These are phyloP conservation scores for Drosophila pruinosa DNA, from an alignment of 1,140 invertebrate genomes.

Conservation along the genomic window DNA sequence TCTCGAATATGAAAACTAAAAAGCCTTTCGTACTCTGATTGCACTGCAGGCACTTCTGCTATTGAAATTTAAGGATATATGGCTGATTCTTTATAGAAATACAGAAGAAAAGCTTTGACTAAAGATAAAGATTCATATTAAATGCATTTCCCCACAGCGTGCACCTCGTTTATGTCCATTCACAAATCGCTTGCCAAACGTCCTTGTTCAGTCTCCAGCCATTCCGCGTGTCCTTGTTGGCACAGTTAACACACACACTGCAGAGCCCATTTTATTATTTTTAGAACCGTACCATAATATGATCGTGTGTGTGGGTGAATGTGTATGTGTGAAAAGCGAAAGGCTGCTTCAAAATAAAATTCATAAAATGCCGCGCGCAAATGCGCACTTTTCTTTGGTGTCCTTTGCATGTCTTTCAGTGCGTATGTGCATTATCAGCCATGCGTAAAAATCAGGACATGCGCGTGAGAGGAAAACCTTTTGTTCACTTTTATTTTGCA, in stretches of 20 bases:
- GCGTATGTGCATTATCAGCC: conserved; percentile 64
- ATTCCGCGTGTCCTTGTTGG: conserved; percentile 40
- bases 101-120: background rate
- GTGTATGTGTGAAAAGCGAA: conserved; percentile 43
- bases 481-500: conserved; percentile 53
- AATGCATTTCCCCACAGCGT: background rate
- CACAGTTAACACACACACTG: conserved; percentile 50
- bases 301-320: background rate
- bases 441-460: conserved; percentile 75
- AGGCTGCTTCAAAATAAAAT: conserved; percentile 34
- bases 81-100: background rate
- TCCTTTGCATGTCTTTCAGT: conserved; percentile 30
- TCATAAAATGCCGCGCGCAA: conserved; percentile 53
- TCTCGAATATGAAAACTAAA: background rate
- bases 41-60: background rate
- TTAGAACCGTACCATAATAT: conserved; percentile 7
- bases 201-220: conserved; percentile 14
- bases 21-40: background rate
- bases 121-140: background rate
- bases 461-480: conserved; percentile 57
- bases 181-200: background rate
- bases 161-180: background rate
- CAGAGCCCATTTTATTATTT: conserved; percentile 34
- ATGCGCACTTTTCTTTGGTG: conserved; percentile 59
- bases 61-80: background rate